Conservation (phyloP, 2,113 vertebrate species). For the Poeciliopsis prolifica region DNA sequence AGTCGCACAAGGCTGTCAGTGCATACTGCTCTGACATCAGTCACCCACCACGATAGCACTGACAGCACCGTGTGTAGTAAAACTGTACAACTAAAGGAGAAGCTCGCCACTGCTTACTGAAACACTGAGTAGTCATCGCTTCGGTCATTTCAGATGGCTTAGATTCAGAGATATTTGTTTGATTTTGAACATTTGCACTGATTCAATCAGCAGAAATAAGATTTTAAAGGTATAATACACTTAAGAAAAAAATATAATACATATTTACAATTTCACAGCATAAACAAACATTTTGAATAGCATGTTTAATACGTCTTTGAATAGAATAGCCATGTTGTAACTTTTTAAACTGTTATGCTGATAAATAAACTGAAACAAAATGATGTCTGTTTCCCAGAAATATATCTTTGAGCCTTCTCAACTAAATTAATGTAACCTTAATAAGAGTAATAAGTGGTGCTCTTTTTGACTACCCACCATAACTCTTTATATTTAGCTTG, state of each 20-base stretch:
- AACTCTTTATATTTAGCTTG: too few relatives aligned
- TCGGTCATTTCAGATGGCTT: not conserved
- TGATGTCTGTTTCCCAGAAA: too few relatives aligned
- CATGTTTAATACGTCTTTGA: too few relatives aligned
- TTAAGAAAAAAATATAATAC: not conserved
- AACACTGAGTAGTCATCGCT: not conserved
- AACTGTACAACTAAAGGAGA: constrained; percentile 8
- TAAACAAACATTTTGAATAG: too few relatives aligned
- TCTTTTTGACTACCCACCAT: too few relatives aligned
- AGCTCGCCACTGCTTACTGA: not conserved
- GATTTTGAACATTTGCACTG: not conserved
- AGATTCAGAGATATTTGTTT: not conserved
- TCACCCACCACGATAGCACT: constrained; percentile 7
- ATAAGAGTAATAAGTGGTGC: too few relatives aligned
- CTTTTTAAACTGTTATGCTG: too few relatives aligned
- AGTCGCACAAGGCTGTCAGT: constrained; percentile 22
- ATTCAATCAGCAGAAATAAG: not conserved
- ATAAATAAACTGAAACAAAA: too few relatives aligned
- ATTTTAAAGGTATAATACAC: not conserved
- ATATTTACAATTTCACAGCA: not conserved
- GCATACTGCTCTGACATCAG: constrained; percentile 40
- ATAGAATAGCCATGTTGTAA: too few relatives aligned
- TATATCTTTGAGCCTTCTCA: too few relatives aligned
- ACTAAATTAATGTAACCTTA: too few relatives aligned
- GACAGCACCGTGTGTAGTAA: constrained; percentile 14